Percentiles rank a stretch among this genome's conserved stretches.
phyloP scores from a whole-genome alignment of 2,797 vertebrate species.

The Taeniopygia guttata region DNA sequence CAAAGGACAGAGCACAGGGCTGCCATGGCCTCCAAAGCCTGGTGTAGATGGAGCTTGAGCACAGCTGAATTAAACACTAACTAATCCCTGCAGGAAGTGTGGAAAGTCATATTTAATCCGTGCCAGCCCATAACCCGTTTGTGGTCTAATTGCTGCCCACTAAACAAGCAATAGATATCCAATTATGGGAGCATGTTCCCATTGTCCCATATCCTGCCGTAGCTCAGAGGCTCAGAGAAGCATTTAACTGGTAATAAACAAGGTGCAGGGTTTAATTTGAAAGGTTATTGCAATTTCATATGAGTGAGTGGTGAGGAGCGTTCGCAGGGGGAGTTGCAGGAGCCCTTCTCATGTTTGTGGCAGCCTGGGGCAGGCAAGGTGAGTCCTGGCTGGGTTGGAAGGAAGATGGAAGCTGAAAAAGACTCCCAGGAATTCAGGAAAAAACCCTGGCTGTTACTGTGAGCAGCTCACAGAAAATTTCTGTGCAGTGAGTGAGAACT shows the following conservation, averaged over 20 bases:
- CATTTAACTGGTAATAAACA: conserved; percentile 61
- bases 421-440: not conserved
- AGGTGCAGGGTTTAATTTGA: conserved; percentile 49
- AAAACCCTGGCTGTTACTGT: not conserved
- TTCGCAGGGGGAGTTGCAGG: not conserved
- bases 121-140: conserved; percentile 5
- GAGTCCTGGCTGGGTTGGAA: not conserved
- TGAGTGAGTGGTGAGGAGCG: not conserved
- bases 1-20: fast-evolving
- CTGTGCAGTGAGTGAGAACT: fast-evolving
- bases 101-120: not conserved
- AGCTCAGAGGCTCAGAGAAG: conserved; percentile 62
- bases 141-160: conserved; percentile 52
- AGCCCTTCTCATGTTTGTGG: not conserved
- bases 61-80: not conserved
- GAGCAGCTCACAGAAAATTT: not conserved
- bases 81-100: conserved; percentile 8
- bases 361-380: not conserved
- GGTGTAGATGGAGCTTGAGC: not conserved
- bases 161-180: conserved; percentile 40
- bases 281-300: conserved; percentile 51
- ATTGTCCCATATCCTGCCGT: not conserved
- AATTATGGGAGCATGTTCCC: conserved; percentile 11
- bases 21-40: not conserved
- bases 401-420: not conserved